phyloP scores from a whole-genome alignment of 1,140 invertebrate genomes.

The Schlechtendalia chinensis region DNA sequence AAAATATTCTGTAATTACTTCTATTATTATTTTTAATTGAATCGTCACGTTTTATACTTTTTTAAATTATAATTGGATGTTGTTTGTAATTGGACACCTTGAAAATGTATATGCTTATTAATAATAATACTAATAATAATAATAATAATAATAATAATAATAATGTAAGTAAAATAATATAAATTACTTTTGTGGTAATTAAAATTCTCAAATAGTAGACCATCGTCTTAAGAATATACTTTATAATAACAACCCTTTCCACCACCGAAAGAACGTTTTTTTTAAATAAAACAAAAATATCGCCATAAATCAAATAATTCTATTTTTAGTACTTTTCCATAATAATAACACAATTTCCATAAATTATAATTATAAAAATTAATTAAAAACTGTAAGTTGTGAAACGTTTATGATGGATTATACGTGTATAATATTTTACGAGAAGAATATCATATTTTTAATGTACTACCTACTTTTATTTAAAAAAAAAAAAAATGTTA shows the following conservation, averaged over 20 bases:
- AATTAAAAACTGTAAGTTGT: background rate
- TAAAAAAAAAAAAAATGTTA: background rate
- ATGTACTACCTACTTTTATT: background rate
- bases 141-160: background rate
- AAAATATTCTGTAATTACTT: background rate
- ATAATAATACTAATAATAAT: background rate
- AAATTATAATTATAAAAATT: background rate
- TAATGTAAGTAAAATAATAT: background rate
- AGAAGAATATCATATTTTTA: background rate
- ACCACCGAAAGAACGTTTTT: background rate
- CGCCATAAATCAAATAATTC: background rate
- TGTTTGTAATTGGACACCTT: background rate
- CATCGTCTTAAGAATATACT: background rate
- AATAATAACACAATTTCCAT: background rate
- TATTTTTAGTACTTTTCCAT: background rate
- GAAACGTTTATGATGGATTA: background rate
- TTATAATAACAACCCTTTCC: background rate
- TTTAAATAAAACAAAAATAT: background rate
- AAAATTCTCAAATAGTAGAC: background rate
- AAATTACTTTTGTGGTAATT: background rate
- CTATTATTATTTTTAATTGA: conserved; percentile 33
- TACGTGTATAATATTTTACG: background rate
- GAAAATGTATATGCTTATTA: background rate
- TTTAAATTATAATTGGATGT: background rate
- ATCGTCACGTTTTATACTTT: background rate